Evolutionary conservation across 2,797 vertebrate genomes (phyloP).

Genomic region (Trichosurus vulpecula): DNA sequence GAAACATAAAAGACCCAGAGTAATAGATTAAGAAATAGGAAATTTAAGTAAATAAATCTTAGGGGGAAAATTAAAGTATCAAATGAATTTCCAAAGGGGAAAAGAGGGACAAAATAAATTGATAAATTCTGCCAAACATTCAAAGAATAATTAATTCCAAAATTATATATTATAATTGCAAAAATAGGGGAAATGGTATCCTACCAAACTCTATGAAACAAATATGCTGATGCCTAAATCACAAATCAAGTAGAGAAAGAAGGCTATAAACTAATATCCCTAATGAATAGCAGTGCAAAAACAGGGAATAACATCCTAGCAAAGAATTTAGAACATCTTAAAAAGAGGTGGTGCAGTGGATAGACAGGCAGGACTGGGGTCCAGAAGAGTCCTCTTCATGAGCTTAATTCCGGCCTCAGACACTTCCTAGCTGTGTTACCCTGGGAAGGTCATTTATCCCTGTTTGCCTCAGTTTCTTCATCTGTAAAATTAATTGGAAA

Average conservation of each 20-base stretch:
- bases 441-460: not conserved
- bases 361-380: not conserved
- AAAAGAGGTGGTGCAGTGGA: not conserved
- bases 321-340: not conserved
- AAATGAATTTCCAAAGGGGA: not conserved
- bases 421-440: not conserved
- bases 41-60: not conserved
- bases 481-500: not conserved
- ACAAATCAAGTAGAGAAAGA: not conserved
- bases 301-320: not conserved
- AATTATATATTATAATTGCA: not conserved
- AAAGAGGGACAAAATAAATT: not conserved
- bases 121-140: not conserved
- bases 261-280: not conserved
- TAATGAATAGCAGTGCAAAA: not conserved
- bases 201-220: not conserved
- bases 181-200: not conserved
- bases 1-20: not conserved
- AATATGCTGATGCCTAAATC: not conserved
- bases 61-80: not conserved
- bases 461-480: not conserved
- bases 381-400: not conserved
- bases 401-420: not conserved
- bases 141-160: not conserved
- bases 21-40: not conserved